A percentile compares a stretch with the other conserved stretches of the same genome.
Conservation (phyloP, 2,797 vertebrate species). For the Pitangus sulphuratus region DNA sequence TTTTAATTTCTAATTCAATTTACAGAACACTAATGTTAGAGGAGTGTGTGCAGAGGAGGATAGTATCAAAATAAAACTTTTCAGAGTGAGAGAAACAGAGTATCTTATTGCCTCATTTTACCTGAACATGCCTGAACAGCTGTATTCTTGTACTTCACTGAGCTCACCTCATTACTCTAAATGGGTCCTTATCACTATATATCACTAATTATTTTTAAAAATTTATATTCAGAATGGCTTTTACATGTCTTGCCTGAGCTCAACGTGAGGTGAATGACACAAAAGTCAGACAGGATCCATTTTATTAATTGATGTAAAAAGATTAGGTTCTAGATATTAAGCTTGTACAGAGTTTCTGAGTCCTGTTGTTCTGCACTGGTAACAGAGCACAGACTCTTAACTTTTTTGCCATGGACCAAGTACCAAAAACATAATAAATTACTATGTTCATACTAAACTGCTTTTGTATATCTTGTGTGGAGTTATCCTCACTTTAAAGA, state of each 20-base stretch:
- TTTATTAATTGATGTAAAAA: slow-evolving; percentile 46
- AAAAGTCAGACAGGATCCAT: slow-evolving; percentile 13
- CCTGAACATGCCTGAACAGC: neutral
- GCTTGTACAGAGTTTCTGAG: neutral
- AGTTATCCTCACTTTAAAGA: neutral
- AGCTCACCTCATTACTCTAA: neutral
- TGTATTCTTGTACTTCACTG: neutral
- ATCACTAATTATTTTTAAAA: slow-evolving; percentile 19
- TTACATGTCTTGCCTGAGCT: slow-evolving; percentile 15
- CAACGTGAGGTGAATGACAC: neutral
- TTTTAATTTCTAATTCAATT: neutral
- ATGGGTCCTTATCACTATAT: neutral
- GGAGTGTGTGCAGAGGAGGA: neutral
- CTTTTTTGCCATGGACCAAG: neutral
- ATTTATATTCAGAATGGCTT: slow-evolving; percentile 41
- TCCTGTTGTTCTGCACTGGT: neutral
- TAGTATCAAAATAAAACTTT: neutral
- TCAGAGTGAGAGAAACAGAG: neutral
- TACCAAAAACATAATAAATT: neutral
- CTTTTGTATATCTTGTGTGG: neutral
- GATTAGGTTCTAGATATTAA: slow-evolving; percentile 28
- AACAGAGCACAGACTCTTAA: neutral
- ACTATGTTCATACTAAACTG: neutral
- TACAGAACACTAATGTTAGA: neutral
- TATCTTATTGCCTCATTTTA: neutral